Evolutionary conservation across 2,888 invertebrate species (phyloP).

Genomic region (Archips xylosteana): DNA sequence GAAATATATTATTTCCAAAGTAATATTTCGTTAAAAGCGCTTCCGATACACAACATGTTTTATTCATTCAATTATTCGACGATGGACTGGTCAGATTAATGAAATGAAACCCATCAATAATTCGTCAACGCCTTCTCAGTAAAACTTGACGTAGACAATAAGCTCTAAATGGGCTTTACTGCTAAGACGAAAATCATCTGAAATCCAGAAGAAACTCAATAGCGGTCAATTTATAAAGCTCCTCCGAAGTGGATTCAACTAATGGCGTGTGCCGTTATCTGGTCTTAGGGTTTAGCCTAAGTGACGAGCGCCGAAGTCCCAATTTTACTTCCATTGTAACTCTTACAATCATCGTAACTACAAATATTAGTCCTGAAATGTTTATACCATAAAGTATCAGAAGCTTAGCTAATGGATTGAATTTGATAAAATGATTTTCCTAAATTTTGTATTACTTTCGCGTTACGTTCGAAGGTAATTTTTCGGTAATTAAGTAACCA

Average conservation of each 20-base stretch:
- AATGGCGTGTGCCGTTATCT: conserved; percentile 58
- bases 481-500: conserved; percentile 29
- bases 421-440: background rate
- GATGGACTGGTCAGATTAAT: conserved; percentile 4
- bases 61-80: conserved; percentile 2
- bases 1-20: conserved; percentile 30
- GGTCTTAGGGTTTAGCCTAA: conserved; percentile 53
- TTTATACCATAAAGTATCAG: background rate
- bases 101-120: conserved; percentile 6
- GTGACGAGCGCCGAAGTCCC: conserved; percentile 44
- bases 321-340: background rate
- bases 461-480: conserved; percentile 19
- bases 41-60: conserved; percentile 4
- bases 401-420: background rate
- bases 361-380: background rate
- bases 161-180: conserved; percentile 31
- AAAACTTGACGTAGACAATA: conserved; percentile 19
- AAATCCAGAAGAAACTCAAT: conserved; percentile 58
- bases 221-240: conserved; percentile 69
- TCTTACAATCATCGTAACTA: background rate
- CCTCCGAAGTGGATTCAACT: conserved; percentile 59
- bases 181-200: conserved; percentile 40
- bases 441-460: conserved; percentile 4
- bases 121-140: background rate
- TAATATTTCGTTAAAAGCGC: conserved; percentile 23